A percentile compares a stretch with the other conserved stretches of the same genome.
Evolutionary conservation across 2,797 vertebrate species (phyloP).

Genomic region (Trachops cirrhosus): DNA sequence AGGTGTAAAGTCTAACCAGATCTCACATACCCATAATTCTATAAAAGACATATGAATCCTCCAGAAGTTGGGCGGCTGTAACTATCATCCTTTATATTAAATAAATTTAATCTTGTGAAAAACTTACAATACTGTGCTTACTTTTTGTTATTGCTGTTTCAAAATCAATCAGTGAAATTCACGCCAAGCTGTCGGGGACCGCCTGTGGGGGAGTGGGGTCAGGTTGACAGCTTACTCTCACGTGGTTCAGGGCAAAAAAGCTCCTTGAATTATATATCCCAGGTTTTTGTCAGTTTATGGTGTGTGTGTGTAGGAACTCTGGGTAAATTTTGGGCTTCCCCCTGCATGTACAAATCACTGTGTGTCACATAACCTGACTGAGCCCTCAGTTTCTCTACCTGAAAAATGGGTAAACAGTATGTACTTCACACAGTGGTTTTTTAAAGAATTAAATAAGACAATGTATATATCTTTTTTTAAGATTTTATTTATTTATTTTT

Average conservation of each 20-base stretch:
- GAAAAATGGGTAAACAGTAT: background rate
- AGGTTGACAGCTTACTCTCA: background rate
- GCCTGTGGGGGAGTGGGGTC: background rate
- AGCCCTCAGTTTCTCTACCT: background rate
- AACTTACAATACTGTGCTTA: background rate
- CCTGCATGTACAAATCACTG: background rate
- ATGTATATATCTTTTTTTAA: background rate
- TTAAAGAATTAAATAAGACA: background rate
- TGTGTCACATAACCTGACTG: background rate
- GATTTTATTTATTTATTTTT: no score
- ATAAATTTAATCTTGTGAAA: background rate
- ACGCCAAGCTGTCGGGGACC: background rate
- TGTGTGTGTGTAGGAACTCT: background rate
- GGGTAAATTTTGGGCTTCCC: background rate
- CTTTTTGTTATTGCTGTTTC: background rate
- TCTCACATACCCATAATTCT: background rate
- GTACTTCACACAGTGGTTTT: background rate
- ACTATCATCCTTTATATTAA: background rate
- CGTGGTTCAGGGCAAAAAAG: background rate
- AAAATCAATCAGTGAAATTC: background rate
- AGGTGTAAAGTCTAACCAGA: background rate
- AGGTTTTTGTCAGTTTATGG: background rate
- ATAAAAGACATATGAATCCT: background rate
- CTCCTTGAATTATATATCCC: background rate
- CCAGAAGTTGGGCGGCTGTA: background rate